Conservation (phyloP, 1,140 invertebrate genomes). For the Arctopsyche grandis region DNA sequence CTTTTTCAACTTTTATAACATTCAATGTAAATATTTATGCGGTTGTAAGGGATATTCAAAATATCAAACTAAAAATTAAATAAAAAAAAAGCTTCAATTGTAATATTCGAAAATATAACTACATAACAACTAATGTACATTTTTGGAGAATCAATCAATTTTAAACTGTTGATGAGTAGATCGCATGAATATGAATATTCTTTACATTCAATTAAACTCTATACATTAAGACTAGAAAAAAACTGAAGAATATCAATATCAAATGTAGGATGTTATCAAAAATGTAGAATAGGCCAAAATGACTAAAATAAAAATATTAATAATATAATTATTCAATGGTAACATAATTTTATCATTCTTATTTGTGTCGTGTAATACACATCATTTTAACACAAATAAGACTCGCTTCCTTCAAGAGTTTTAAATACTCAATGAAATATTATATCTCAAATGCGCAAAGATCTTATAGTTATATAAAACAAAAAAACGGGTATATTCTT, state of each 20-base stretch:
- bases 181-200: no score
- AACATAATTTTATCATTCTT: neutral
- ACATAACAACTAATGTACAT: no score
- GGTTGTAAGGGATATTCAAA: neutral
- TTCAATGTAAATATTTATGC: slow-evolving; percentile 10
- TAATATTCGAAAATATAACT: neutral
- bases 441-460: no score
- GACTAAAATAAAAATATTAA: slow-evolving; percentile 13
- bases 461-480: no score
- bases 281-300: slow-evolving; percentile 18
- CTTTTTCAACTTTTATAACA: neutral
- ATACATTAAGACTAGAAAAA: slow-evolving; percentile 16
- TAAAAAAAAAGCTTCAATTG: neutral
- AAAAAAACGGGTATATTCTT: no score
- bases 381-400: no score
- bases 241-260: slow-evolving; percentile 4
- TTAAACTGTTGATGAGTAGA: no score
- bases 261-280: slow-evolving; percentile 1
- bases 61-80: neutral
- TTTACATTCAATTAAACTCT: neutral
- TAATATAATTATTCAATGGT: slow-evolving; percentile 10
- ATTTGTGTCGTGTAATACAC: neutral
- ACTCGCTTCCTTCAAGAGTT: no score
- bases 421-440: no score
- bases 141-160: no score